Conservation (phyloP, 2,797 vertebrate species). For the Cirrhinus mrigala region DNA sequence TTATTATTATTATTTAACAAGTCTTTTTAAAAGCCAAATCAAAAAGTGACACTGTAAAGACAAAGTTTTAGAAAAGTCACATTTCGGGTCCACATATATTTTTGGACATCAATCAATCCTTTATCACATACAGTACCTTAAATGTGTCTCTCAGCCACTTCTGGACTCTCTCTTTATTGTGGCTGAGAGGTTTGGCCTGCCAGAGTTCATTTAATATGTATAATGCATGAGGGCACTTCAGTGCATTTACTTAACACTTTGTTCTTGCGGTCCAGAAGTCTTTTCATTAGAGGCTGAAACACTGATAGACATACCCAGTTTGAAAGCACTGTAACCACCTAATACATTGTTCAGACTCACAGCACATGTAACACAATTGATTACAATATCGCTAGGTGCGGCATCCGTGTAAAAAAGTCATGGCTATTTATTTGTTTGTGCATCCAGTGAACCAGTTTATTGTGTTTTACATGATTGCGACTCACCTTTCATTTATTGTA, state of each 20-base stretch:
- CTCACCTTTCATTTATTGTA: not conserved
- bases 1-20: not conserved
- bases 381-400: not conserved
- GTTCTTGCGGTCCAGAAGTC: constrained; percentile 46
- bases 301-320: constrained; percentile 42
- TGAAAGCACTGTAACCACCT: constrained; percentile 24
- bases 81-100: not conserved
- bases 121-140: constrained; percentile 34
- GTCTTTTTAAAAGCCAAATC: not conserved
- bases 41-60: not conserved
- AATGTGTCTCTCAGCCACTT: constrained; percentile 43
- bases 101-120: constrained; percentile 40
- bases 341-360: constrained; percentile 37
- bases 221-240: constrained; percentile 61
- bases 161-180: constrained; percentile 46
- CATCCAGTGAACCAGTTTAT: not conserved
- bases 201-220: constrained; percentile 63
- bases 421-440: not conserved
- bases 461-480: not conserved
- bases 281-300: constrained; percentile 56
- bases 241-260: constrained; percentile 61
- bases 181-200: constrained; percentile 59
- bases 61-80: not conserved
- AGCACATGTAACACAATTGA: constrained; percentile 20
- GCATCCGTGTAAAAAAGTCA: not conserved